Conservation (phyloP, 1,140 invertebrate genomes). For the Galendromus occidentalis region DNA sequence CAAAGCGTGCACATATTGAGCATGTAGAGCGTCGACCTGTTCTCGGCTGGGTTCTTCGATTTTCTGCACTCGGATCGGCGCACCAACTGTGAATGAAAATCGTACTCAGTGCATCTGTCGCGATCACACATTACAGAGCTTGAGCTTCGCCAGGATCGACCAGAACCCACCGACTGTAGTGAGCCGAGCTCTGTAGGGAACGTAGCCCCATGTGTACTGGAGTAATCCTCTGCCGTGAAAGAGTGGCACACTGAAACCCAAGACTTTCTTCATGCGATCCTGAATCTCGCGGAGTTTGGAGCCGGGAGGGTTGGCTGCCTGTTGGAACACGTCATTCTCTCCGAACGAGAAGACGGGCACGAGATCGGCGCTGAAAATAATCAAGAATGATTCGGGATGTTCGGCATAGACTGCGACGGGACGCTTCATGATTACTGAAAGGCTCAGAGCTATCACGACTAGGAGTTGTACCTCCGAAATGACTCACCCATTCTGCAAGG, state of each 20-base stretch:
- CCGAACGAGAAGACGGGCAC: slow-evolving; percentile 80
- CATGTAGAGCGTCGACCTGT: slow-evolving; percentile 52
- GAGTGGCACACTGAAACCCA: slow-evolving; percentile 55
- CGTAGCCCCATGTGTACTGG: slow-evolving; percentile 63
- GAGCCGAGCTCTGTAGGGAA: slow-evolving; percentile 54
- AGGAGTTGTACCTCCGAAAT: neutral
- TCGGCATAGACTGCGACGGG: too few relatives aligned
- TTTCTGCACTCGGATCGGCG: slow-evolving; percentile 50
- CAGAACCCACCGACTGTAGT: slow-evolving; percentile 52
- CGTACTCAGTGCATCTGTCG: neutral
- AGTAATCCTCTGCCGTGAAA: slow-evolving; percentile 66
- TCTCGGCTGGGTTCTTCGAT: slow-evolving; percentile 45
- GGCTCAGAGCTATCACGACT: too few relatives aligned
- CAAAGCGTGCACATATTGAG: slow-evolving; percentile 44
- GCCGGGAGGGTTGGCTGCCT: slow-evolving; percentile 47
- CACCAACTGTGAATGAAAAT: slow-evolving; percentile 47
- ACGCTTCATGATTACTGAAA: too few relatives aligned
- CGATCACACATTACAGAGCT: neutral
- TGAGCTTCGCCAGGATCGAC: neutral
- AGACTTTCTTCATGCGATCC: slow-evolving; percentile 25
- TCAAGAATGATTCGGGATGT: neutral
- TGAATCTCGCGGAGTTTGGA: slow-evolving; percentile 46
- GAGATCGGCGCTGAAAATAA: slow-evolving; percentile 39
- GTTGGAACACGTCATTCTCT: slow-evolving; percentile 67
- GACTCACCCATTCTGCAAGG: slow-evolving; percentile 51